Evolutionary conservation across 2,888 invertebrate species (phyloP), one percentile per base, ranked within the genome.

Genomic region (Hermaeophaga mercurialis): DNA sequence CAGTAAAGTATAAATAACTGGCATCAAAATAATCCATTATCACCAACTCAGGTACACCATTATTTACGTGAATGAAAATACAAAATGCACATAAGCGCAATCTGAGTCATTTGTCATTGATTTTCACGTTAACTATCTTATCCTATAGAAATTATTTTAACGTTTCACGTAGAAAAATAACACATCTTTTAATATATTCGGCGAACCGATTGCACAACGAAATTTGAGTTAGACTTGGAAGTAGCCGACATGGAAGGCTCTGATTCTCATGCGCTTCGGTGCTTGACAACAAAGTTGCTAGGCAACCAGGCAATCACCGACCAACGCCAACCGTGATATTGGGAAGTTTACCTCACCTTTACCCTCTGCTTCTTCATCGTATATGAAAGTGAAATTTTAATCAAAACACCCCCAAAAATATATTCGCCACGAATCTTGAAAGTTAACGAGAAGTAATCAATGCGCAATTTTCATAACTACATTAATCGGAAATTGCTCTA

Each of bases 241-340:
- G 14, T 60, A 58, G 56, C 54, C 44, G 56, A 62, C 53, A 60
- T 47, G 44, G 50, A 53, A 63, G 56, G 47, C 58, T 54, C 57
- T 56, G 57, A 66, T 65, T 68, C 65, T 66, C 68, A 68, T 66
- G 67, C 68, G 70, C 71, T 70, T 64, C 65, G 57, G 67, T 66
- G 72, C 73, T 70, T 74, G 75, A 73, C 75, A 75, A 74, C 74
- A 75, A 73, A 68, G 74, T 75, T 73, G 70, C 75, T 65, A 72
- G 68, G 75, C 73, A 73, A 74, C 75, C 68, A 65, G 31, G 34
- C 43, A 33, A 43, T 43, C 43, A 52, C 50, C 44, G 53, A 44
- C 43, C 33, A 28, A 33, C 31, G 19, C 28, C 39, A n/a, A 39
- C 19, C 12, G 41, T 50, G 11, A 31, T 41, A 50, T 50, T 50